These are phyloP conservation scores for Xanthorhoe spadicearia DNA, from an alignment of 2,888 invertebrate species.

Conservation along the genomic window DNA sequence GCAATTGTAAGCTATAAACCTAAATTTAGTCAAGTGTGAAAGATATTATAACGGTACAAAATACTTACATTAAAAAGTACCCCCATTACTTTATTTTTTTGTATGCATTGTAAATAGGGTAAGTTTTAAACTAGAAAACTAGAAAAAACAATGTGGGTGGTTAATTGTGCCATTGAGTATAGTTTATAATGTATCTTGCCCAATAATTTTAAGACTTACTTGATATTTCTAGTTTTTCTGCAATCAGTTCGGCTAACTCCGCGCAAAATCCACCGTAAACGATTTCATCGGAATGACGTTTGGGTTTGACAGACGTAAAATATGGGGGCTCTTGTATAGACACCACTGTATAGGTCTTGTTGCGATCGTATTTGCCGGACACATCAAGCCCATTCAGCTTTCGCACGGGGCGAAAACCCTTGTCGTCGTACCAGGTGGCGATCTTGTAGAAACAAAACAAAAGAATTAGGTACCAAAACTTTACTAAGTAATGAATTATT, in stretches of 20 bases:
- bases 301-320: constrained; percentile 73
- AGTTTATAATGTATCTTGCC: no score
- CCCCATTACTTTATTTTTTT: no score
- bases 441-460: constrained; percentile 77
- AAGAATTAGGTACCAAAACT: neutral
- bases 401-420: constrained; percentile 89
- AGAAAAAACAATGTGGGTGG: no score
- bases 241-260: constrained; percentile 93
- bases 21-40: no score
- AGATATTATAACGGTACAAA: no score
- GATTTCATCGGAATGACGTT: neutral
- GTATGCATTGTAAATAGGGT: no score
- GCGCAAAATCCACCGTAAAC: constrained; percentile 94
- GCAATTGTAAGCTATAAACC: no score
- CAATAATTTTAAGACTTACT: constrained; percentile 86
- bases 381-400: constrained; percentile 88
- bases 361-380: constrained; percentile 88
- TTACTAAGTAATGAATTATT: neutral
- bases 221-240: constrained; percentile 91
- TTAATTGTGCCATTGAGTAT: no score
- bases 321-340: constrained; percentile 95
- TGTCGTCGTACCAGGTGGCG: constrained; percentile 93
- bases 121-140: no score
- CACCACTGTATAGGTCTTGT: constrained; percentile 93
- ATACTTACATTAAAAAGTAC: no score